Base-by-base conservation (phyloP, 2,888 invertebrate genomes). In the Trichopoda pennipes region DNA sequence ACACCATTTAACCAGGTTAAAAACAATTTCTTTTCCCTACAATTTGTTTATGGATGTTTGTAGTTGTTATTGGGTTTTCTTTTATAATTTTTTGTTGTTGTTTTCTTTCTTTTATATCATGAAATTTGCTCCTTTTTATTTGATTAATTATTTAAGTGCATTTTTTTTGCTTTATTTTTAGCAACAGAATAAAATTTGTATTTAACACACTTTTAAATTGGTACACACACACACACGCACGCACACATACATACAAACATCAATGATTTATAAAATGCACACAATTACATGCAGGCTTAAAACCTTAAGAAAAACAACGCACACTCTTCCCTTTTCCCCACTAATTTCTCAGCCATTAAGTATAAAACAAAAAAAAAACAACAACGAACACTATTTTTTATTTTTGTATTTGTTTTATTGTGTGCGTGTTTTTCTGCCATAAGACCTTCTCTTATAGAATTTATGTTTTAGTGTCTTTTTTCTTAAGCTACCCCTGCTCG, bases 1-100 rank as follows among this genome's bases (percentile, higher is more conserved):
- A 75, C 81, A 77, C 73, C 63, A 80, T 83, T 80, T 69, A 80
- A 80, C 73, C 80, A 79, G 82, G 82, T 83, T 83, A 83, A 75
- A 74, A 81, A 81, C 58, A 78, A 81, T 75, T 78, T 64, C 53
- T 42, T 32, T 60, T 64, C 23, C 64, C 32, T 60, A 44, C 75
- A 44, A 61, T 19, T 47, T 76, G 14, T 21, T 73, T 58, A 12
- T 38, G 10, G 35, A 10, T 38, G 3, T 28, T 28, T 38, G 12
- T 38, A 12, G 1, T 12, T 38, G 9, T 38, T 38, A 8, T 32
- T 6, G 32, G 32, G 3, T n/a, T 38, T 38, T 38, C 2, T 12
- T 38, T 7, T 38, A 12, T 38, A 12, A 12, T 38, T 12, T 38
- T 38, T 38, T 38, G 32, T 6, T 6, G 8, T 32, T 38, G 19